Evolutionary conservation across 64 coral and sea anemone genomes (phyloP).

Genomic region (Trachythela sp.): DNA sequence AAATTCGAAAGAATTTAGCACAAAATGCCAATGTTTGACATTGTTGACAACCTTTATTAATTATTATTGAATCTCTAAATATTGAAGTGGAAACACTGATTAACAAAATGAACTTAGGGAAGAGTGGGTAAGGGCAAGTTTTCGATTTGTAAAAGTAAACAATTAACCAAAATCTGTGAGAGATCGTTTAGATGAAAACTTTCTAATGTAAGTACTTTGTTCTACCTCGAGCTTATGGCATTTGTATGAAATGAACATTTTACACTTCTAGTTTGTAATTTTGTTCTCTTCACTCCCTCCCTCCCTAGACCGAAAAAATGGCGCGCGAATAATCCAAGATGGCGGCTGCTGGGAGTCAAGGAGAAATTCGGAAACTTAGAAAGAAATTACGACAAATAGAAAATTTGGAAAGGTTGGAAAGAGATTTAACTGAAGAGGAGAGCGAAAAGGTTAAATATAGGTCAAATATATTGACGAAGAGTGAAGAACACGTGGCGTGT

Average conservation of each 20-base stretch:
- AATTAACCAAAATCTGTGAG: not conserved
- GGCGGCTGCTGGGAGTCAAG: not conserved
- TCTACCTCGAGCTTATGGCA: not conserved
- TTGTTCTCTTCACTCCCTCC: not conserved
- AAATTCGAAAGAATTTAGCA: not conserved
- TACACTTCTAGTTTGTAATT: not conserved
- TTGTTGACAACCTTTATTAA: not conserved
- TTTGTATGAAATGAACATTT: not conserved
- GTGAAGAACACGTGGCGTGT: too few relatives aligned
- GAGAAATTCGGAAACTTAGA: constrained; percentile 81
- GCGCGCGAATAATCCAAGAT: not conserved
- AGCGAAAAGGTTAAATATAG: constrained; percentile 52
- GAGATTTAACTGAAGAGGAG: constrained; percentile 79
- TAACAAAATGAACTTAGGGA: not conserved
- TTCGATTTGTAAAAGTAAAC: not conserved
- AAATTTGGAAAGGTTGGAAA: constrained; percentile 67
- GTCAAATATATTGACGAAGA: not conserved
- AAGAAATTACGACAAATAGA: constrained; percentile 96
- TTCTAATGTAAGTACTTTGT: not conserved
- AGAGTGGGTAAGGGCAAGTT: not conserved
- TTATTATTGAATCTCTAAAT: not conserved
- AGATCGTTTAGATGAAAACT: not conserved
- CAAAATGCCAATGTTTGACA: not conserved
- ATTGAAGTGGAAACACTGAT: not conserved
- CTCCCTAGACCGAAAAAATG: not conserved